phyloP scores from a whole-genome alignment of 2,888 invertebrate genomes.

The Oxystoma pomonae region DNA sequence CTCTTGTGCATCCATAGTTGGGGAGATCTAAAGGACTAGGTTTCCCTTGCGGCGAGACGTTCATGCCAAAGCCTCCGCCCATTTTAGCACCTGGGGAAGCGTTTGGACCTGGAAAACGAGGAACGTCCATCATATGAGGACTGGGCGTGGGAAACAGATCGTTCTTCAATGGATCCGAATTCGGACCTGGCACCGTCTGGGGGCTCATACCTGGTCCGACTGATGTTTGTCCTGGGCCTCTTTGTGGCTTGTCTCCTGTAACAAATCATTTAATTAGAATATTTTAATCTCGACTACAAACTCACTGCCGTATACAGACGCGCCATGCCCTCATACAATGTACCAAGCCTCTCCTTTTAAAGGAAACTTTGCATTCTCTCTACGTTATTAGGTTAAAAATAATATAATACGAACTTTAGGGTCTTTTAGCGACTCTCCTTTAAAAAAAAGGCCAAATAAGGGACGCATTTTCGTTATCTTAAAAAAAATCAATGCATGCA shows the following conservation, averaged over 20 bases:
- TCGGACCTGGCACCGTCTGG: conserved; percentile 45
- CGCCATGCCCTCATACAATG: too few relatives aligned
- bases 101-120: conserved; percentile 51
- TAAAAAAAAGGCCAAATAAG: too few relatives aligned
- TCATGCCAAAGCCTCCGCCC: conserved; percentile 47
- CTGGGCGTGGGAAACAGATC: conserved; percentile 45
- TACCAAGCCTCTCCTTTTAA: too few relatives aligned
- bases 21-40: conserved; percentile 43
- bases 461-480: too few relatives aligned
- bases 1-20: conserved; percentile 48
- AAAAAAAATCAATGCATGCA: too few relatives aligned
- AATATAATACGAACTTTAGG: too few relatives aligned
- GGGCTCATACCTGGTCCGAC: conserved; percentile 44
- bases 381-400: too few relatives aligned
- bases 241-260: conserved; percentile 42
- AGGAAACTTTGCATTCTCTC: too few relatives aligned
- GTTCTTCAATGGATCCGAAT: conserved; percentile 43
- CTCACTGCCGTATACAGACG: too few relatives aligned
- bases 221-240: conserved; percentile 39
- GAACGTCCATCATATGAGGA: conserved; percentile 48
- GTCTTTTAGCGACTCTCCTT: too few relatives aligned
- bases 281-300: too few relatives aligned
- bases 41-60: conserved; percentile 46
- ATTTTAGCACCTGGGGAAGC: conserved; percentile 46
- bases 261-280: too few relatives aligned